Conservation (phyloP, 2,113 vertebrate genomes). For the Microtus richardsoni region DNA sequence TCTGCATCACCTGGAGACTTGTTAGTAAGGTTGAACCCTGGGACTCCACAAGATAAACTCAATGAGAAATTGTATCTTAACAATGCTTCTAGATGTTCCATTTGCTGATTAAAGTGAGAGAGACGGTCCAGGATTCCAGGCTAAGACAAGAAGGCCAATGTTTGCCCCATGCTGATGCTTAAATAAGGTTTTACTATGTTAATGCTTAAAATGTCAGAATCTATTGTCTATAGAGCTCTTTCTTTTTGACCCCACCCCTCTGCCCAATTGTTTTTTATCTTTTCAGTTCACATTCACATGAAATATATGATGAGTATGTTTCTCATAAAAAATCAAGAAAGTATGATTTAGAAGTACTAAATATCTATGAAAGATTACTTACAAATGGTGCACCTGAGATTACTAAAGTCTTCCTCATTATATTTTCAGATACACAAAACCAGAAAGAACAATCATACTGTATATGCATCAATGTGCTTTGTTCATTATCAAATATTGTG, state of each 20-base stretch:
- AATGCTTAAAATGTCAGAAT: background rate
- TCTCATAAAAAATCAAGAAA: background rate
- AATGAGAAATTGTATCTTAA: background rate
- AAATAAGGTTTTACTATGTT: background rate
- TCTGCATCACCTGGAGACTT: background rate
- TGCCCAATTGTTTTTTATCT: background rate
- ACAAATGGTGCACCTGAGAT: background rate
- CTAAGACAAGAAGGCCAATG: too few relatives aligned
- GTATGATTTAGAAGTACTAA: background rate
- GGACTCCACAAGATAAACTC: background rate
- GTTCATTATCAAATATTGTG: background rate
- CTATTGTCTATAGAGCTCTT: accelerated
- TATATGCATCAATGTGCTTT: background rate
- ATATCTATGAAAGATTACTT: background rate
- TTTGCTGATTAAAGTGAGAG: background rate
- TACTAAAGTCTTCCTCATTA: background rate
- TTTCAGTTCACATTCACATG: background rate
- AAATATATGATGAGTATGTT: background rate
- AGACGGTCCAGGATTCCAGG: too few relatives aligned
- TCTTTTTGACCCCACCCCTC: too few relatives aligned
- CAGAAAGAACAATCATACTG: background rate
- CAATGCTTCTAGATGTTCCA: background rate
- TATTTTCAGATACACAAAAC: background rate
- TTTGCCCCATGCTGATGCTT: background rate
- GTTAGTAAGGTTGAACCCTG: background rate